A percentile compares a stretch with the other conserved stretches of the same genome.
Evolutionary conservation across 2,888 invertebrate genomes (phyloP).

Genomic region (Athalia cordata): DNA sequence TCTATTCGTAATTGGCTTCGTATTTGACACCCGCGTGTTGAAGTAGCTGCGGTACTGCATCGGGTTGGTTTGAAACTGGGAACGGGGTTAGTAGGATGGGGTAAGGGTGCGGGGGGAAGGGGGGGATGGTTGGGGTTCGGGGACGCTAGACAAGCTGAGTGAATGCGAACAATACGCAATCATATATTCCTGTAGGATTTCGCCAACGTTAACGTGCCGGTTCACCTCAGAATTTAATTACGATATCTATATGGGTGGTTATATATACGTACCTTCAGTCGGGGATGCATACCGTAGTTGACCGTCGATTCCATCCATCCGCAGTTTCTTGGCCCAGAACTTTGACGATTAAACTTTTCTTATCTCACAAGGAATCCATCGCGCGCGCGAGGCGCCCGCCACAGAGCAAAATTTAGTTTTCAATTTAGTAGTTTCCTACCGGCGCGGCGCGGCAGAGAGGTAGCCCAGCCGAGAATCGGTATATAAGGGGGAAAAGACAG

Average conservation of each 20-base stretch:
- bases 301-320: neutral
- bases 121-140: neutral
- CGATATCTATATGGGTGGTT: neutral
- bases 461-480: neutral
- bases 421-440: slow-evolving; percentile 62
- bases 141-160: slow-evolving; percentile 33
- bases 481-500: slow-evolving; percentile 54
- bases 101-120: neutral
- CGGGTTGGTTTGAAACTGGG: neutral
- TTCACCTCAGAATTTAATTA: slow-evolving; percentile 33
- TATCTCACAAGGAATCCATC: slow-evolving; percentile 15
- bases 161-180: slow-evolving; percentile 44
- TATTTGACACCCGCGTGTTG: slow-evolving; percentile 41
- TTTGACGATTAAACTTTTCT: slow-evolving; percentile 34
- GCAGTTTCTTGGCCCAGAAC: slow-evolving; percentile 29
- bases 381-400: neutral
- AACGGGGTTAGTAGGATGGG: neutral
- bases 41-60: slow-evolving; percentile 27
- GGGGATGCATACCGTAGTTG: neutral
- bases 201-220: slow-evolving; percentile 34
- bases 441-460: too few species aligned
- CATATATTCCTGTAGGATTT: slow-evolving; percentile 41
- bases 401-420: slow-evolving; percentile 65
- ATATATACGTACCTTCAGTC: neutral
- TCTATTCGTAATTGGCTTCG: slow-evolving; percentile 42